Evolutionary conservation across 2,888 invertebrate genomes (phyloP).

Genomic region (Opisthograptis luteolata): DNA sequence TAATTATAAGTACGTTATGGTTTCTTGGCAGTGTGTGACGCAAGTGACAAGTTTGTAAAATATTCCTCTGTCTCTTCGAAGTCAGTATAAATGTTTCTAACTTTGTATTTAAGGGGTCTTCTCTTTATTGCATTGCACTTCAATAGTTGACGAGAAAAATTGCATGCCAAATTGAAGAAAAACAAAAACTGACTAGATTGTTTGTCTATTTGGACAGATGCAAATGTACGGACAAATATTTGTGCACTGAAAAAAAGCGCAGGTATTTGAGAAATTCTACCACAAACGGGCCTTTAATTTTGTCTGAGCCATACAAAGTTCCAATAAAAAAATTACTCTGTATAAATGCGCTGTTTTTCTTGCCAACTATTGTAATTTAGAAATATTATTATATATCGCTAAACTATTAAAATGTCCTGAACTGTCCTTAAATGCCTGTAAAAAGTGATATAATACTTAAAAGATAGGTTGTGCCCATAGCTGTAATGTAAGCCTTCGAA

Average conservation of each 20-base stretch:
- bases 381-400: slow-evolving; percentile 39
- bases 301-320: neutral
- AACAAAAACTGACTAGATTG: too few relatives aligned
- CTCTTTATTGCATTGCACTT: neutral
- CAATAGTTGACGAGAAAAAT: slow-evolving; percentile 8
- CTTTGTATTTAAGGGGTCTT: neutral
- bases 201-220: too few relatives aligned
- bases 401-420: slow-evolving; percentile 6
- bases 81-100: too few relatives aligned
- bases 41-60: too few relatives aligned
- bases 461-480: slow-evolving; percentile 55
- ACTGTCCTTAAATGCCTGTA: slow-evolving; percentile 19
- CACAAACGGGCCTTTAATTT: too few relatives aligned
- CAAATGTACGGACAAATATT: too few relatives aligned
- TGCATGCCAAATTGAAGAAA: neutral
- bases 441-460: slow-evolving; percentile 43
- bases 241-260: too few relatives aligned
- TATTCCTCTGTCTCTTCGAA: too few relatives aligned
- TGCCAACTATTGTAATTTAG: neutral
- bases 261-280: too few relatives aligned
- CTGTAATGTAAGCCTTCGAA: slow-evolving; percentile 40
- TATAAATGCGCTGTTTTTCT: slow-evolving; percentile 1
- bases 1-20: neutral
- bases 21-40: neutral
- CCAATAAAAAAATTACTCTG: too few relatives aligned